Evolutionary conservation across 1,140 invertebrate genomes (phyloP).

Genomic region (Diuraphis noxia): DNA sequence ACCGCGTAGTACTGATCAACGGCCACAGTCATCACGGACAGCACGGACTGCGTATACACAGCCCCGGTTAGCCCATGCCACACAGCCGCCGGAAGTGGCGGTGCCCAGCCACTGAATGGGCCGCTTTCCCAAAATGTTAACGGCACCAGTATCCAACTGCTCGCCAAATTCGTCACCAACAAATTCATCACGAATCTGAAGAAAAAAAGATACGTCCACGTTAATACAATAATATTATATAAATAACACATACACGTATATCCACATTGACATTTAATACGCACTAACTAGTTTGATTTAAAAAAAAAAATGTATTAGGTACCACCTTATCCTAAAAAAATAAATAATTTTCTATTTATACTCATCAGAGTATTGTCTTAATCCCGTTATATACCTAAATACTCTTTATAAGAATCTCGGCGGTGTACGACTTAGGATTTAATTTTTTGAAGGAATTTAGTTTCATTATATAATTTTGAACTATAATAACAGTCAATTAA

Average conservation of each 20-base stretch:
- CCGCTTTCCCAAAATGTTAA: conserved; percentile 63
- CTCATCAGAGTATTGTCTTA: not conserved
- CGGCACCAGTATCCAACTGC: conserved; percentile 67
- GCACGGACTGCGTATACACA: conserved; percentile 64
- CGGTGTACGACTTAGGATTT: not conserved
- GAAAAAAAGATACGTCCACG: conserved; percentile 42
- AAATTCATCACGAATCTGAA: conserved; percentile 73
- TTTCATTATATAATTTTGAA: not conserved
- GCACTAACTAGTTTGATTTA: no score
- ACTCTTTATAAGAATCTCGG: not conserved
- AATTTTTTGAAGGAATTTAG: not conserved
- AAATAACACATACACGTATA: not conserved
- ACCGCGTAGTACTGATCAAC: conserved; percentile 86
- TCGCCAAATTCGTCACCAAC: conserved; percentile 68
- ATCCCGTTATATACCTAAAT: not conserved
- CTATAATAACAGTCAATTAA: not conserved
- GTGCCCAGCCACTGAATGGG: conserved; percentile 7
- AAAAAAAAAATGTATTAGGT: not conserved
- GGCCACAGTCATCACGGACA: conserved; percentile 79
- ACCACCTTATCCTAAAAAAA: no score
- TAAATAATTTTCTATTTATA: not conserved
- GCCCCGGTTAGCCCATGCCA: conserved; percentile 64
- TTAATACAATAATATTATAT: not conserved
- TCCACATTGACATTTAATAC: not conserved
- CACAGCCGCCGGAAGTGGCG: conserved; percentile 60